Evolutionary conservation across 2,797 vertebrate genomes (phyloP).

Genomic region (Hoplostethus mediterraneus): DNA sequence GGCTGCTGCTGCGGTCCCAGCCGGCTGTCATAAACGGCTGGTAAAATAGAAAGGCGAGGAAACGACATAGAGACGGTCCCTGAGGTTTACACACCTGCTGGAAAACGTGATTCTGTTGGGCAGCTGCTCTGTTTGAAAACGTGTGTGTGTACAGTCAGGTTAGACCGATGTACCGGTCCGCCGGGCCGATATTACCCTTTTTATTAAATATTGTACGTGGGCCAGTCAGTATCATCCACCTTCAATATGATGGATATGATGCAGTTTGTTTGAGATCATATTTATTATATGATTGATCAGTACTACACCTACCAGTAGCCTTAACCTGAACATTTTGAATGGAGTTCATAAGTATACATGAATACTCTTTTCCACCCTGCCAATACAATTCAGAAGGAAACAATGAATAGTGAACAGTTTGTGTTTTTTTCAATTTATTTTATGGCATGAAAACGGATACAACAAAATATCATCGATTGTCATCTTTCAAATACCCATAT

Average conservation of each 20-base stretch:
- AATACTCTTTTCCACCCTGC: no score
- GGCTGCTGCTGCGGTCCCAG: conserved; percentile 58
- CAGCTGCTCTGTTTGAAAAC: conserved; percentile 66
- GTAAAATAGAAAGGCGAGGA: conserved; percentile 67
- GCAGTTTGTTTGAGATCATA: background rate
- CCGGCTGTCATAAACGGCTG: conserved; percentile 69
- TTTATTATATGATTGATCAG: background rate
- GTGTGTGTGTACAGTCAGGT: conserved; percentile 35
- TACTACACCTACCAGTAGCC: background rate
- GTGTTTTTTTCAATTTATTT: no score
- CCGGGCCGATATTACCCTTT: no score
- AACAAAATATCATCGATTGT: no score
- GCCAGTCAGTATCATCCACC: background rate
- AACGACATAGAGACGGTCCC: conserved; percentile 64
- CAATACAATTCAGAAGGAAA: no score
- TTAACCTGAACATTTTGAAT: background rate
- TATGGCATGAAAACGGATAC: no score
- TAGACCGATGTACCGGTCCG: background rate
- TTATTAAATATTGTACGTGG: background rate
- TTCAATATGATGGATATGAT: background rate
- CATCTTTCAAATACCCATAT: no score
- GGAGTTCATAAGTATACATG: no score
- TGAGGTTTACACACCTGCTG: conserved; percentile 77
- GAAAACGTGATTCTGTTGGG: conserved; percentile 68
- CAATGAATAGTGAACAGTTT: no score